Conservation (phyloP, 2,888 invertebrate species). For the Archips xylosteana region DNA sequence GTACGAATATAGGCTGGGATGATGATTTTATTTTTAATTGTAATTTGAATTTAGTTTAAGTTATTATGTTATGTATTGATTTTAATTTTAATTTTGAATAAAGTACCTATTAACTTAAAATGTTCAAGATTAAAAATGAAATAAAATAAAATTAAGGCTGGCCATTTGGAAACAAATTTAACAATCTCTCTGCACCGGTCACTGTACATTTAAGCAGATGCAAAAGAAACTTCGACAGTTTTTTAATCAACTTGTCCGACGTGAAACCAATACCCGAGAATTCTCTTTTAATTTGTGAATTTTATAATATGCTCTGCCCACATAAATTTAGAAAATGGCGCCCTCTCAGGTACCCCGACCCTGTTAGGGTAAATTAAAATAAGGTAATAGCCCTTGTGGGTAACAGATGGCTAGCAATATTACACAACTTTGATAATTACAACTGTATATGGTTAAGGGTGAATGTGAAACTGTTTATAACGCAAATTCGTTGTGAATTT, state of each 20-base stretch:
- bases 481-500: neutral
- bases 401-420: conserved; percentile 25
- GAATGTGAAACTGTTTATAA: neutral
- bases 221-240: neutral
- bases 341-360: conserved; percentile 22
- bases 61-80: too few species aligned
- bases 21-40: too few species aligned
- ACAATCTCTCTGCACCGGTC: neutral
- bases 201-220: neutral
- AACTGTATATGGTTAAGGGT: conserved; percentile 2
- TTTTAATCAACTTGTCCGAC: conserved; percentile 10
- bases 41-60: too few species aligned
- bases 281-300: conserved; percentile 5
- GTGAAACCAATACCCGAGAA: neutral
- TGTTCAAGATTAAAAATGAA: too few species aligned
- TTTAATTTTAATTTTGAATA: too few species aligned
- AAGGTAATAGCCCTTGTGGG: conserved; percentile 34
- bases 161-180: neutral
- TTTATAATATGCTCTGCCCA: conserved; percentile 9
- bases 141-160: too few species aligned
- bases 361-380: conserved; percentile 29
- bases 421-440: conserved; percentile 29
- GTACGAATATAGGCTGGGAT: too few species aligned
- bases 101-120: too few species aligned
- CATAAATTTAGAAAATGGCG: conserved; percentile 33